Percentiles rank a stretch among this genome's conserved stretches.
Conservation (phyloP, 2,113 vertebrate genomes). For the Calidris pugnax region DNA sequence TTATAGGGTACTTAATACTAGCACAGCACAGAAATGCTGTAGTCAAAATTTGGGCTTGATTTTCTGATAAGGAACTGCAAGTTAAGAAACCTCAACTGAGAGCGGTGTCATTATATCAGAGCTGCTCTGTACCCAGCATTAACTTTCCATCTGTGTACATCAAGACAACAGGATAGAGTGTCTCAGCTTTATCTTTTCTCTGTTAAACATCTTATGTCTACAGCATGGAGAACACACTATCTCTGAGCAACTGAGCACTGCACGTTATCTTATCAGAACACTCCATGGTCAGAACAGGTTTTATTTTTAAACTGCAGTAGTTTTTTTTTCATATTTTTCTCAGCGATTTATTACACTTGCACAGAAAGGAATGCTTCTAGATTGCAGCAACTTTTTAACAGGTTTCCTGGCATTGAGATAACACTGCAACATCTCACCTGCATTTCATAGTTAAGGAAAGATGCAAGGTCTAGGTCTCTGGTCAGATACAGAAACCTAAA, state of each 20-base stretch:
- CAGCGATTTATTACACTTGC: background rate
- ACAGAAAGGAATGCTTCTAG: background rate
- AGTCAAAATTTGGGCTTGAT: background rate
- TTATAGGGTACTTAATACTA: background rate
- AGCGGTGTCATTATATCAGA: background rate
- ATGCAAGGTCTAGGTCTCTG: background rate
- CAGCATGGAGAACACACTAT: background rate
- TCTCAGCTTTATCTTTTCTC: conserved; percentile 32
- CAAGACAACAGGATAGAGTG: background rate
- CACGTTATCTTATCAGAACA: background rate
- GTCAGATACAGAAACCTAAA: background rate
- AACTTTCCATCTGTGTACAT: conserved; percentile 34
- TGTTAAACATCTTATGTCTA: background rate
- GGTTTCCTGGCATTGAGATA: background rate
- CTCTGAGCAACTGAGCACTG: background rate
- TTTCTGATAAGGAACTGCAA: background rate
- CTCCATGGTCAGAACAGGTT: background rate
- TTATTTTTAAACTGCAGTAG: background rate
- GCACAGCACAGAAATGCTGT: background rate
- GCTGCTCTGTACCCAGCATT: background rate
- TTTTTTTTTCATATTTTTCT: background rate
- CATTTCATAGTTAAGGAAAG: background rate
- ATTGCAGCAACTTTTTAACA: conserved; percentile 53
- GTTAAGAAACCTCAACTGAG: background rate
- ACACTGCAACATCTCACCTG: background rate